phyloP scores from a whole-genome alignment of 2,113 vertebrate species.

The Sorex araneus region DNA sequence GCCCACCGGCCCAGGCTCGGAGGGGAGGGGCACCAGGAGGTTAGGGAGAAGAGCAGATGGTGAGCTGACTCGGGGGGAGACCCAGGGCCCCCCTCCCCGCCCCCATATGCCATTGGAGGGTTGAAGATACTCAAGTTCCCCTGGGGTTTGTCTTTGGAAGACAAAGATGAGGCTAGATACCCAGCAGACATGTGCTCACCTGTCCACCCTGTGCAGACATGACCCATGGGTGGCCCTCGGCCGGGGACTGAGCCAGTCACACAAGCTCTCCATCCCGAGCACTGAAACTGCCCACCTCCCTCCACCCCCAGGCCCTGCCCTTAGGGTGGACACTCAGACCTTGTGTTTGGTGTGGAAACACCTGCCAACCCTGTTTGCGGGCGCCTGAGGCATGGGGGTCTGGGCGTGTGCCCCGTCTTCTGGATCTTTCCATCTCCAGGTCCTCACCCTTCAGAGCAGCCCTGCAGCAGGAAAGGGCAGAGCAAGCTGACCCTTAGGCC shows the following conservation, averaged over 20 bases:
- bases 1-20: too few species aligned
- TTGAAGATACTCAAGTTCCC: too few species aligned
- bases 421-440: constrained; percentile 92
- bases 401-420: constrained; percentile 91
- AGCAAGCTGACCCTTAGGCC: background rate
- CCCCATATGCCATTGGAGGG: too few species aligned
- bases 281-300: background rate
- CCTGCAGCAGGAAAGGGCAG: constrained; percentile 83
- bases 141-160: too few species aligned
- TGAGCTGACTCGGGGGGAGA: too few species aligned
- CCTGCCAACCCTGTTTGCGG: constrained; percentile 88
- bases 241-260: background rate
- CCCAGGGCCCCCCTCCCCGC: too few species aligned
- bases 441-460: constrained; percentile 94
- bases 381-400: constrained; percentile 89
- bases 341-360: background rate
- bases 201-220: background rate
- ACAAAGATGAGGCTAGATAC: too few species aligned
- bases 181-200: too few species aligned
- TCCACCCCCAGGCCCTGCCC: background rate
- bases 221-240: background rate
- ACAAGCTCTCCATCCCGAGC: background rate
- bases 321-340: background rate
- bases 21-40: too few species aligned
- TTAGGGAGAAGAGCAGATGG: too few species aligned